phyloP scores from a whole-genome alignment of 1,140 invertebrate genomes.

The Vanessa tameamea region DNA sequence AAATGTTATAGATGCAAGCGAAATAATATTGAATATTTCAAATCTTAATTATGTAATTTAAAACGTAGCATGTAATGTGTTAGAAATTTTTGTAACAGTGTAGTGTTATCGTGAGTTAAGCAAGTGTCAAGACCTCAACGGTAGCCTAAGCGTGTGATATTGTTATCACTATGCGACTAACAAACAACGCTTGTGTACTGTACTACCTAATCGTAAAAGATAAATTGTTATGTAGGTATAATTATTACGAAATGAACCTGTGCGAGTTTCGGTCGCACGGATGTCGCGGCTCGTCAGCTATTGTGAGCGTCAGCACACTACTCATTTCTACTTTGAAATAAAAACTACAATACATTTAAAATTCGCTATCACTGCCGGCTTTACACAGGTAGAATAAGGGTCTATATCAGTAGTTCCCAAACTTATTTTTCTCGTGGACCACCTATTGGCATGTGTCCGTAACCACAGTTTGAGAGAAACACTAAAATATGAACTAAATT shows the following conservation, averaged over 20 bases:
- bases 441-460: no score
- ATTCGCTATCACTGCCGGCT: no score
- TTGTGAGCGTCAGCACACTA: neutral
- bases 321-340: no score
- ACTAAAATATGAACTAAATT: no score
- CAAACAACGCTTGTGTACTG: constrained; percentile 29
- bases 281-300: neutral
- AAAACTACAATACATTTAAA: no score
- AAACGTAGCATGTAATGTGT: constrained; percentile 8
- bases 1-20: no score
- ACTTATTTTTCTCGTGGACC: no score
- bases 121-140: constrained; percentile 53
- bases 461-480: no score
- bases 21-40: neutral
- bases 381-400: no score
- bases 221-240: constrained; percentile 24
- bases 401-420: no score
- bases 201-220: constrained; percentile 41
- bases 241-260: constrained; percentile 36
- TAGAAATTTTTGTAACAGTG: constrained; percentile 38
- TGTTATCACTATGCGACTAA: constrained; percentile 47
- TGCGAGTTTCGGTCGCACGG: neutral
- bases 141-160: constrained; percentile 41
- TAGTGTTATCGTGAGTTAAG: constrained; percentile 49
- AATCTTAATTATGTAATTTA: neutral